Conservation (phyloP, 2,113 vertebrate species). For the Podarcis raffonei region DNA sequence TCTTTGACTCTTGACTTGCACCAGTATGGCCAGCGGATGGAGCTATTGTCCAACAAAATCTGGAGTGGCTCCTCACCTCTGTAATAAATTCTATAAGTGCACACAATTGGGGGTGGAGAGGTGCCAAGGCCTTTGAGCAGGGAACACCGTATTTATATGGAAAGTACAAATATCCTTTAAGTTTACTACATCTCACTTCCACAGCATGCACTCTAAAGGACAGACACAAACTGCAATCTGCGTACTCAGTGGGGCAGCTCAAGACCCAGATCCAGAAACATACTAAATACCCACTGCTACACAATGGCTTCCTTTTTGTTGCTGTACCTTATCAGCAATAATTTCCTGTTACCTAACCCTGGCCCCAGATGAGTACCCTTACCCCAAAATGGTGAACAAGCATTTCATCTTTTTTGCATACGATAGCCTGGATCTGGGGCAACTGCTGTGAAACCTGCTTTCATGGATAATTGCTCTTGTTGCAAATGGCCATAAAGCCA, state of each 20-base stretch:
- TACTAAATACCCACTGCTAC: neutral
- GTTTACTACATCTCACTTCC: neutral
- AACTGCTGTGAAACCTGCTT: neutral
- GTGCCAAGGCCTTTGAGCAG: neutral
- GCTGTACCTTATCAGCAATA: neutral
- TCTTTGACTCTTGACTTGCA: too few species aligned
- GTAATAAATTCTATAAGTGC: neutral
- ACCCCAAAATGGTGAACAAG: neutral
- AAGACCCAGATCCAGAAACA: neutral
- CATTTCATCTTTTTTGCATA: neutral
- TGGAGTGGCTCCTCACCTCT: neutral
- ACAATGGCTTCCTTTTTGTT: neutral
- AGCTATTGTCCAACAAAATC: neutral
- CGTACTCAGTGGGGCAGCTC: neutral
- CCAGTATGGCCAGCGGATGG: too few species aligned
- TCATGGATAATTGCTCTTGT: neutral
- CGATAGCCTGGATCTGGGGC: neutral
- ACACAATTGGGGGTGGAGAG: neutral
- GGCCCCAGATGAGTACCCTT: neutral
- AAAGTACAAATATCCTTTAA: neutral
- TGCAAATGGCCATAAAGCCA: neutral
- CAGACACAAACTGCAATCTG: neutral
- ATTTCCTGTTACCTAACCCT: too few species aligned
- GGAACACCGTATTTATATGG: neutral
- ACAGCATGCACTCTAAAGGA: neutral